A percentile compares a stretch with the other conserved stretches of the same genome.
Conservation (phyloP, 1,140 invertebrate genomes). For the fruit fly (Drosophila melanogaster) region Release_6_plus_ISO1_MT NT_033777.3:22754501-22755000, state of each 20-base stretch:
- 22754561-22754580: constrained; percentile 48
- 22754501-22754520: constrained; percentile 9
- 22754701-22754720: constrained; percentile 40
- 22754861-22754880: constrained; percentile 20
- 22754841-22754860: constrained; percentile 7
- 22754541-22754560: constrained; percentile 40
- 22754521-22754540: constrained; percentile 32
- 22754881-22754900: constrained; percentile 68
- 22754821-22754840: background rate
- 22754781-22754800: background rate
- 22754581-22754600: constrained; percentile 14
- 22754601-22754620: constrained; percentile 60
- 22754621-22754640: constrained; percentile 74
- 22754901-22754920: constrained; percentile 24
- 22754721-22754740: constrained; percentile 50
- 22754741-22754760: constrained; percentile 18
- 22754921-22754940: constrained; percentile 62
- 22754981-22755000: constrained; percentile 48
- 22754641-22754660: constrained; percentile 75
- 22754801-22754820: constrained; percentile 15
- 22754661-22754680: constrained; percentile 23
- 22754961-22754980: constrained; percentile 10
- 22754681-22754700: constrained; percentile 46
- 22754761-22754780: constrained; percentile 5
- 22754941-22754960: constrained; percentile 19